Evolutionary conservation across 2,113 vertebrate species (phyloP), one percentile per base, ranked within the genome.

Genomic region (Leptobrachium leishanense): DNA sequence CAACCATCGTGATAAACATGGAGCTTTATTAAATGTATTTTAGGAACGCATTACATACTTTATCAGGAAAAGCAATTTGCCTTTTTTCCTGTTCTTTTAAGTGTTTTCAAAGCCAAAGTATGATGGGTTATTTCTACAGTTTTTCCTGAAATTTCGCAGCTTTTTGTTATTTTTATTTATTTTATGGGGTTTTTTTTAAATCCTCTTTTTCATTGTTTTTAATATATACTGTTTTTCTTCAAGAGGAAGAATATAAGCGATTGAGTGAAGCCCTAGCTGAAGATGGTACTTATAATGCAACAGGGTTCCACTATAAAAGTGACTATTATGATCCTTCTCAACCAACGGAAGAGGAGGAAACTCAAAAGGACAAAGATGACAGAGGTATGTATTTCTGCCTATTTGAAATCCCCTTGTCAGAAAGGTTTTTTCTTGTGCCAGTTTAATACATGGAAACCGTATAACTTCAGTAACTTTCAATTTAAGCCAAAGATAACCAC

Each of bases 171-270:
- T 79, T 80, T 70, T 66, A 62, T 44, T 39, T 44, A 78, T 39
- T 46, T 1, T 12, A 12, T 70, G 8, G 46, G 63, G 54, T 31
- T 31, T 31, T 31, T 44, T 64, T 80, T 79, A 65, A 73, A 81
- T 76, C 76, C 87, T 85, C 39, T 40, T 72, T 46, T 13, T 82
- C 75, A 1, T 31, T 79, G 84, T 68, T 82, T 73, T 57, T 90
- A 82, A 87, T 85, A 85, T 31, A 42, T 72, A 1, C 79, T 76
- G 20, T 59, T 92, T 93, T 88, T 90, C 5, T 90, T 92, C 78
- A 95, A 99, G 98, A 98, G 93, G 98, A 99, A 88, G 98, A 99
- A 92, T 99, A 99, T 86, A 99, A 98, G 86, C 94, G 98, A 70
- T 88, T 99, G 87, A 98, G 95, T 57, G 97, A 98, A 87, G 96